phyloP scores from a whole-genome alignment of 1,140 invertebrate genomes.

The Papilio glaucus region DNA sequence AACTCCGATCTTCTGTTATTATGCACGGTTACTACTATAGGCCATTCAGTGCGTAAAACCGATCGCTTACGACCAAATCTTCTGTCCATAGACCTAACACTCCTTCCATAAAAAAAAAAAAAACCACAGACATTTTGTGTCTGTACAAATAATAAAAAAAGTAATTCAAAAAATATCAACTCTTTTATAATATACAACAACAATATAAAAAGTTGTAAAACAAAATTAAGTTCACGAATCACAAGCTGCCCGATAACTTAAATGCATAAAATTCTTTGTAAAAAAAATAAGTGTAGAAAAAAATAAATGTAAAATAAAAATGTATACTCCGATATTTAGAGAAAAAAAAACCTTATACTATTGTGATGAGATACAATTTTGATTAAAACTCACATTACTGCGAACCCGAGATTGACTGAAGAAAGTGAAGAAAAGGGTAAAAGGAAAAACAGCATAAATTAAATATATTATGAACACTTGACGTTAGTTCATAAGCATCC shows the following conservation, averaged over 20 bases:
- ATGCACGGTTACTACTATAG: slow-evolving; percentile 45
- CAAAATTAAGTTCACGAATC: slow-evolving; percentile 21
- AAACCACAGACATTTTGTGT: neutral
- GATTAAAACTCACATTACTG: neutral
- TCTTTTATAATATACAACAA: slow-evolving; percentile 6
- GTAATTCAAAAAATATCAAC: slow-evolving; percentile 6
- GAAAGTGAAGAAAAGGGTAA: too few species aligned
- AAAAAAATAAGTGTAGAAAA: slow-evolving; percentile 13
- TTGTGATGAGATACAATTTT: slow-evolving; percentile 9
- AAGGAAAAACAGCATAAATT: too few species aligned
- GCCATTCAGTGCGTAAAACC: slow-evolving; percentile 52
- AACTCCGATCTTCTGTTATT: neutral
- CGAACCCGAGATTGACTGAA: neutral
- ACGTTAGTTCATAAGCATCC: too few species aligned
- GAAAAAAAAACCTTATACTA: slow-evolving; percentile 9
- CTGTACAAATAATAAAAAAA: neutral
- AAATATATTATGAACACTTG: too few species aligned
- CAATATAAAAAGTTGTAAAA: slow-evolving; percentile 14
- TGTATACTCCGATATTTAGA: neutral
- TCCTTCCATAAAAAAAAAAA: neutral
- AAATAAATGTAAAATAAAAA: slow-evolving; percentile 13
- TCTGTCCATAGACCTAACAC: neutral
- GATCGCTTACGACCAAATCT: slow-evolving; percentile 2
- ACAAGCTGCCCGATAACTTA: slow-evolving; percentile 23
- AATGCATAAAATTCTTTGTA: slow-evolving; percentile 21